phyloP scores from a whole-genome alignment of 2,797 vertebrate species.

The Myotis vivesi region DNA sequence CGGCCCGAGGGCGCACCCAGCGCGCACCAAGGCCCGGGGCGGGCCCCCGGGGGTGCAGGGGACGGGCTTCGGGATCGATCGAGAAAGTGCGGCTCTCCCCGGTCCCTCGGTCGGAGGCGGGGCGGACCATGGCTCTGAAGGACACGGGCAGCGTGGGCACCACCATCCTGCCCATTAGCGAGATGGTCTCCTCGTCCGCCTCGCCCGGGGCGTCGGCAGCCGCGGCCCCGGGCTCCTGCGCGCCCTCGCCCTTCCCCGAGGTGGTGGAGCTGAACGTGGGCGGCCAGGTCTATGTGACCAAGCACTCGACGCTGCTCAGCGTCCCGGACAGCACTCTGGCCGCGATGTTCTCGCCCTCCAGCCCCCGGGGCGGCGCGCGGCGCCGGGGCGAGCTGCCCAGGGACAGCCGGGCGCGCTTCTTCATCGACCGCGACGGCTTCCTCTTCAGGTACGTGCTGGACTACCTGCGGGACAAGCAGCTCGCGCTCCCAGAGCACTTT shows the following conservation, averaged over 20 bases:
- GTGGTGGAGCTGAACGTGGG: constrained; percentile 93
- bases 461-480: constrained; percentile 90
- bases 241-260: constrained; percentile 86
- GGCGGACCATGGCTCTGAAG: constrained; percentile 89
- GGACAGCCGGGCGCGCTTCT: constrained; percentile 91
- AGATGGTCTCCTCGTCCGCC: constrained; percentile 85
- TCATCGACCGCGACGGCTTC: constrained; percentile 93
- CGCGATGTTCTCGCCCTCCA: constrained; percentile 87
- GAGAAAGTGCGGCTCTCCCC: background rate
- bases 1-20: background rate
- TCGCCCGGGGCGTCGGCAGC: constrained; percentile 64
- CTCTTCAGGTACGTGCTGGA: constrained; percentile 93
- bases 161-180: constrained; percentile 90
- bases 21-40: background rate
- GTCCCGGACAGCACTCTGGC: constrained; percentile 90
- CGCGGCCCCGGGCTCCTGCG: constrained; percentile 77
- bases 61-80: background rate
- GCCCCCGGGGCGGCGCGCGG: constrained; percentile 84
- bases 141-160: constrained; percentile 81
- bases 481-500: constrained; percentile 92
- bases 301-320: constrained; percentile 90
- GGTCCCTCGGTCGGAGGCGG: background rate
- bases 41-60: background rate
- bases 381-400: constrained; percentile 87
- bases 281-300: constrained; percentile 93